These are phyloP conservation scores for Wiebesia pumilae DNA, from an alignment of 1,140 invertebrate genomes.

Conservation along the genomic window DNA sequence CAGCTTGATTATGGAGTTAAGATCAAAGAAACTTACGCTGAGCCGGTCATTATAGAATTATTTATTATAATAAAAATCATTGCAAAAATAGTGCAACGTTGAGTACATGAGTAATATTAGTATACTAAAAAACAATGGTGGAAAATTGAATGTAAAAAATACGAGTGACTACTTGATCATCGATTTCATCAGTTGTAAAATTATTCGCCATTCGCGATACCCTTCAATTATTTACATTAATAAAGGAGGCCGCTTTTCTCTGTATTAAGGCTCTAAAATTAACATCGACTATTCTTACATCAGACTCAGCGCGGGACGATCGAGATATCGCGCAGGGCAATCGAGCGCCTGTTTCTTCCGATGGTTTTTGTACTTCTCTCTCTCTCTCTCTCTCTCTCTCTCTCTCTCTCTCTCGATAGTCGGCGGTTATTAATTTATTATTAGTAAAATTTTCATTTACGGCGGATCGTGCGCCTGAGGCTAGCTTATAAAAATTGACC, in stretches of 20 bases:
- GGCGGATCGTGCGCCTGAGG: not conserved
- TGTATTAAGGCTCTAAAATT: not conserved
- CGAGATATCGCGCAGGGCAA: too few species aligned
- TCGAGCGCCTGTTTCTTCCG: not conserved
- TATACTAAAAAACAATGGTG: not conserved
- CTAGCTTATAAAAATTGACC: not conserved
- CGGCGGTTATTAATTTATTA: not conserved
- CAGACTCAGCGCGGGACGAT: too few species aligned
- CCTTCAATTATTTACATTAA: not conserved
- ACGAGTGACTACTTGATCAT: not conserved
- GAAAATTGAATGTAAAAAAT: not conserved
- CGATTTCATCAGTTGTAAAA: not conserved
- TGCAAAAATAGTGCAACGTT: not conserved
- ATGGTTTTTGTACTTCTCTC: not conserved
- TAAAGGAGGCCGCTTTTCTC: not conserved
- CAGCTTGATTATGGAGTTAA: not conserved
- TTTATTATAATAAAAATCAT: not conserved
- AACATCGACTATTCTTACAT: not conserved
- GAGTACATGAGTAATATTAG: not conserved
- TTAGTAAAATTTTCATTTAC: not conserved
- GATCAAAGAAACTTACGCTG: not conserved
- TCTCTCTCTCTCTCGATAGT: too few species aligned
- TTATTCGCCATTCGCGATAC: not conserved
- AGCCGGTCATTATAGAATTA: not conserved
- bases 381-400: too few species aligned